Conservation (phyloP, 1,140 invertebrate species). For the Macrotrachela quadricornifera region DNA sequence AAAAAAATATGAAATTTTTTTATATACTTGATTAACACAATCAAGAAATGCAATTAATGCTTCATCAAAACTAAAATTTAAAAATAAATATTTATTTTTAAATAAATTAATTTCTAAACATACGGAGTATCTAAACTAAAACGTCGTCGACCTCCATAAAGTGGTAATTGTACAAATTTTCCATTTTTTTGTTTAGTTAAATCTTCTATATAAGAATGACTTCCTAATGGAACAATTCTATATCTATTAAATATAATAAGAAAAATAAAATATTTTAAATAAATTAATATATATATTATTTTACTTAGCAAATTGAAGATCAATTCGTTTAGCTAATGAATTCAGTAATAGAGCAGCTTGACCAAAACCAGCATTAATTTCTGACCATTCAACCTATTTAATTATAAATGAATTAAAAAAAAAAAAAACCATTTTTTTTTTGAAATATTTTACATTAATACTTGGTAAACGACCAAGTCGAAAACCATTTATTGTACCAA, state of each 20-base stretch:
- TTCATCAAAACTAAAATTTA: slow-evolving; percentile 49
- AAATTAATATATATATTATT: too few species aligned
- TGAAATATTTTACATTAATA: slow-evolving; percentile 25
- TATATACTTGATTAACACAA: slow-evolving; percentile 63
- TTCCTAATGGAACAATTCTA: slow-evolving; percentile 67
- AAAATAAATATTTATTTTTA: too few species aligned
- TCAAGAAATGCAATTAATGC: slow-evolving; percentile 93
- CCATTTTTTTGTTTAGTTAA: slow-evolving; percentile 46
- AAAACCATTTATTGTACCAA: slow-evolving; percentile 96
- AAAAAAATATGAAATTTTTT: too few species aligned
- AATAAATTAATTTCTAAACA: too few species aligned
- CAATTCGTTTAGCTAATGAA: slow-evolving; percentile 70
- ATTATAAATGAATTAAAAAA: too few species aligned
- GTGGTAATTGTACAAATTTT: slow-evolving; percentile 42
- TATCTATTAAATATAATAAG: slow-evolving; percentile 14
- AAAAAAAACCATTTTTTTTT: too few species aligned
- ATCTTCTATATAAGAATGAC: slow-evolving; percentile 77
- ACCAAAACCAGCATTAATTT: slow-evolving; percentile 98
- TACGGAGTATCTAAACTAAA: slow-evolving; percentile 49
- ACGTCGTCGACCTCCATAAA: slow-evolving; percentile 43
- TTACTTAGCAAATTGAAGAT: slow-evolving; percentile 32
- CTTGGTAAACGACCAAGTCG: slow-evolving; percentile 70
- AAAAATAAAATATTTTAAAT: too few species aligned
- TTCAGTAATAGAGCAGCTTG: slow-evolving; percentile 76
- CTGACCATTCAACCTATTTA: slow-evolving; percentile 75